Evolutionary conservation across 2,797 vertebrate species (phyloP).

Genomic region (Erpetoichthys calabaricus): DNA sequence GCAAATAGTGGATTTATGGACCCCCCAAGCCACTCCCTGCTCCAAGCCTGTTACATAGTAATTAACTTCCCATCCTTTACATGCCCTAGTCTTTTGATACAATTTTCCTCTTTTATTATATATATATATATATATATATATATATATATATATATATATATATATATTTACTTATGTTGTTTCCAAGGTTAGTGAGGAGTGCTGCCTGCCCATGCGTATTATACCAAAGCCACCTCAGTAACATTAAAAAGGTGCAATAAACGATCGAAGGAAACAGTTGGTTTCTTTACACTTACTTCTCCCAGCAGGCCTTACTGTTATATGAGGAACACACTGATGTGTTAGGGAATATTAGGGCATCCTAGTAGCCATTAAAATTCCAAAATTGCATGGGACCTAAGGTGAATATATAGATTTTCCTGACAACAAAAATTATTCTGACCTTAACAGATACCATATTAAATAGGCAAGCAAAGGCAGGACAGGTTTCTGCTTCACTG

Average conservation of each 20-base stretch:
- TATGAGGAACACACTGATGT: constrained; percentile 3
- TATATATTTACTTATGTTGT: constrained; percentile 4
- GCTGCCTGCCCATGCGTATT: constrained; percentile 22
- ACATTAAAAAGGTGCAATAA: constrained; percentile 33
- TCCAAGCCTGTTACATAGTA: no score
- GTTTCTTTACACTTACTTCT: constrained; percentile 15
- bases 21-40: no score
- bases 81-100: no score
- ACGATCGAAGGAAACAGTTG: constrained; percentile 22
- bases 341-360: constrained; percentile 3
- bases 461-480: constrained; percentile 33
- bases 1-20: no score
- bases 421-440: constrained; percentile 53
- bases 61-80: no score
- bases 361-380: constrained; percentile 48
- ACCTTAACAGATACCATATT: constrained; percentile 49
- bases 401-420: constrained; percentile 60
- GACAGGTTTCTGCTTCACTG: constrained; percentile 57
- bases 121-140: no score
- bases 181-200: constrained; percentile 5
- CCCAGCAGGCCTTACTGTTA: constrained; percentile 13
- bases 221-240: constrained; percentile 26
- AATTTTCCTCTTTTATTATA: no score
- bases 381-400: constrained; percentile 41
- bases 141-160: no score